Conservation (phyloP, 1,140 invertebrate genomes). For the Ips typographus region DNA sequence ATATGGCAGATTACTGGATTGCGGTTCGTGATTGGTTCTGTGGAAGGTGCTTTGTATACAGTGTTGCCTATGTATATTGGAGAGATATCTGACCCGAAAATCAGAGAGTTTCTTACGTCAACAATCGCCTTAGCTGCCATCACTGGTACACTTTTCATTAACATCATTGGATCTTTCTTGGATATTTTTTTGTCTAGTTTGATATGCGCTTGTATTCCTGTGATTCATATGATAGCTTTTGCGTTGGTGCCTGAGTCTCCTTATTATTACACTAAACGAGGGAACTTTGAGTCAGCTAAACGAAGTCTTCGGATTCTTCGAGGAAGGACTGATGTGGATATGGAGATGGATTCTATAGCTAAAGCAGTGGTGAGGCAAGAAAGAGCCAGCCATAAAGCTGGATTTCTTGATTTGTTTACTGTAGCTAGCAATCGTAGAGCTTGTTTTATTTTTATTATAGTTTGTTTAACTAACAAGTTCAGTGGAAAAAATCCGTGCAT, state of each 20-base stretch:
- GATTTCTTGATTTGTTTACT: constrained; percentile 55
- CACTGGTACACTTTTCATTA: constrained; percentile 68
- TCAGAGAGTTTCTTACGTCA: constrained; percentile 51
- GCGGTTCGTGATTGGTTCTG: constrained; percentile 62
- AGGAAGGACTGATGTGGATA: constrained; percentile 74
- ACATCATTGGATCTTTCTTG: constrained; percentile 64
- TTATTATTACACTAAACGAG: constrained; percentile 79
- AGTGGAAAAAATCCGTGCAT: constrained; percentile 66
- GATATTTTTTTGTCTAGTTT: constrained; percentile 56
- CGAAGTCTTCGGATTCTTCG: constrained; percentile 76
- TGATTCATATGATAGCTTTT: constrained; percentile 53
- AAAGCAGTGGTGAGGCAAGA: constrained; percentile 48
- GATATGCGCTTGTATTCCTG: constrained; percentile 55
- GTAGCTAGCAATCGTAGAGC: constrained; percentile 54
- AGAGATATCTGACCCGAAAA: constrained; percentile 67
- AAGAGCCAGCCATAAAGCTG: constrained; percentile 41
- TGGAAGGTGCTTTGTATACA: constrained; percentile 68
- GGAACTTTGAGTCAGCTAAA: constrained; percentile 68
- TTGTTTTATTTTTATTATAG: constrained; percentile 56
- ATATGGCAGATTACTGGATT: constrained; percentile 48
- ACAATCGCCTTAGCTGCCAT: constrained; percentile 45
- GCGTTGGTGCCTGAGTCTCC: constrained; percentile 86
- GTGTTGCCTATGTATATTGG: constrained; percentile 66
- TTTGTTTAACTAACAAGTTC: constrained; percentile 65
- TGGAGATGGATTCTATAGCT: constrained; percentile 76